A percentile compares a stretch with the other conserved stretches of the same genome.
Conservation (phyloP, 2,797 vertebrate genomes). For the Leptodactylus fallax region DNA sequence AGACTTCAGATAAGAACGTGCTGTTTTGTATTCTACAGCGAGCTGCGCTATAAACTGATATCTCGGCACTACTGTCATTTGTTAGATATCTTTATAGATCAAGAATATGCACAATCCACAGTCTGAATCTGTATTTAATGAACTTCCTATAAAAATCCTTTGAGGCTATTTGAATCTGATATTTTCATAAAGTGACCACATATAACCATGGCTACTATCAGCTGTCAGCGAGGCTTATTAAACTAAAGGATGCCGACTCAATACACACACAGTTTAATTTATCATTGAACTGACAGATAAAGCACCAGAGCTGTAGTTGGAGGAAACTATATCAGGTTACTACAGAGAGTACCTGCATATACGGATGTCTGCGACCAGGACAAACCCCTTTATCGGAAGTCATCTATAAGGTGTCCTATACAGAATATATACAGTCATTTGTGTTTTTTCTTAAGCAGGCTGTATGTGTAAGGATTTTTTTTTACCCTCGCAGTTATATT, state of each 20-base stretch:
- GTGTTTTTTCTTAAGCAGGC: no score
- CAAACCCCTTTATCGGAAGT: neutral
- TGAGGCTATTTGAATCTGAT: conserved; percentile 83
- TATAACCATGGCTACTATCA: conserved; percentile 86
- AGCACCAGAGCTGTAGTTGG: conserved; percentile 15
- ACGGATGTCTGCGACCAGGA: neutral
- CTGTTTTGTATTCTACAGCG: conserved; percentile 37
- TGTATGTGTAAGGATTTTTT: no score
- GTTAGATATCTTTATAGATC: conserved; percentile 61
- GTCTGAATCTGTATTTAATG: conserved; percentile 62
- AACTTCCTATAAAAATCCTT: conserved; percentile 72
- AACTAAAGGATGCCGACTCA: conserved; percentile 79
- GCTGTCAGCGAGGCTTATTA: conserved; percentile 80
- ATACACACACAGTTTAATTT: conserved; percentile 82
- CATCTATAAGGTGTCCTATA: neutral
- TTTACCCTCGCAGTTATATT: no score
- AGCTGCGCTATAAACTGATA: conserved; percentile 37
- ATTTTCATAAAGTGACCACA: conserved; percentile 72
- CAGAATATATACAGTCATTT: no score
- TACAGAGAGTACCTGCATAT: neutral
- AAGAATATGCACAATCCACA: conserved; percentile 62
- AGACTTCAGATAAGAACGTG: conserved; percentile 26
- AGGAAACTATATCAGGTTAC: conserved; percentile 68
- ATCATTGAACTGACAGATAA: conserved; percentile 81
- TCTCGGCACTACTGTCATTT: conserved; percentile 52